Evolutionary conservation across 1,140 invertebrate genomes (phyloP), one percentile per base, ranked within the genome.

Genomic region (Drosophila ohnishii): DNA sequence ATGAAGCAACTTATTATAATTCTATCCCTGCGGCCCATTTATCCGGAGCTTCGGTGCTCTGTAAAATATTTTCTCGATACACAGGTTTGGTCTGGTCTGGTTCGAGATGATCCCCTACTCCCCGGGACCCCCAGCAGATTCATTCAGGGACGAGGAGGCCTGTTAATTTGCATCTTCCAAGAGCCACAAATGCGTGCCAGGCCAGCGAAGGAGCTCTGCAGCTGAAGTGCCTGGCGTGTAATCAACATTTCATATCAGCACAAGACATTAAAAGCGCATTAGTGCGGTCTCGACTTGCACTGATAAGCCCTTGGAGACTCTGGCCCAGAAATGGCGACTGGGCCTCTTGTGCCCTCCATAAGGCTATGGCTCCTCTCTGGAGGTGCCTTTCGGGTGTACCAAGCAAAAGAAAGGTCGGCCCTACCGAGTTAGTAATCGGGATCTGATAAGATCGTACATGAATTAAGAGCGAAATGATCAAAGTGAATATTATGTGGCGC

Each of bases 251-350:
- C 81, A 83, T 91, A 91, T 91, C 90, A 90, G 75, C 84, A 86
- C 70, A 75, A 85, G 85, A 91, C 90, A 91, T 91, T 91, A 91
- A 91, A 91, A 91, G 90, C 90, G 86, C 90, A 91, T 91, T 91
- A 91, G 86, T 90, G 86, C 66, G 70, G 65, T 58, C 77, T 62
- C 67, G 75, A 79, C 84, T 76, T 48, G 71, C 65, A 69, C 75
- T 90, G 85, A 89, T 90, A 89, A 85, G 65, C 62, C 70, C 77
- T 72, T 80, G 13, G 60, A 74, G 66, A 66, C 60, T 75, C 60
- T 75, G 58, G 34, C 48, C 45, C 76, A 84, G 66, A 59, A 84
- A 82, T 74, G 80, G 45, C 25, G 25, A 28, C 25, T 28, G 5
- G 25, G 5, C 25, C 25, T 28, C 25, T 5, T 3, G 16, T 2